Evolutionary conservation across 1,140 invertebrate species (phyloP), one percentile per base, ranked within the genome.

Genomic region (Drosophila bocki): DNA sequence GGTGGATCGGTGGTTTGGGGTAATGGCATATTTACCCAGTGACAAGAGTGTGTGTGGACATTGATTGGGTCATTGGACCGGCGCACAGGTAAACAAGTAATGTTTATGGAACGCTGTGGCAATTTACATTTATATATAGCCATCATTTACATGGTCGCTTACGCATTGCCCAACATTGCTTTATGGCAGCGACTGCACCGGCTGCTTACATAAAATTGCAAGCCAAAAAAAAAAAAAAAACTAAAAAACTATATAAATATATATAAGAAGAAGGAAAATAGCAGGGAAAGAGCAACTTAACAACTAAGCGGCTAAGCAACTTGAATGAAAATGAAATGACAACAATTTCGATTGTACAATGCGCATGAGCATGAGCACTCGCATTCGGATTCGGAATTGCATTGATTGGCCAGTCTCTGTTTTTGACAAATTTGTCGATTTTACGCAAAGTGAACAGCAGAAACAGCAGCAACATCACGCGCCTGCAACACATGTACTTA

Each of bases 271-370:
- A 54, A 41, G 13, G 37, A 6, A 41, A 56, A 50, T 47, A 37
- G 11, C 19, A 47, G 41, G 37, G 32, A 13, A 17, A 39, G 13
- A 41, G 29, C 32, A 45, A n/a, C 35, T 33, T 9, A 41, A 19
- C 32, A 45, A n/a, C 35, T 33, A 42, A 59, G 26, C 42, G 37
- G 22, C 35, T 35, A 48, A 57, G 19, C 57, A 56, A 42, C 56
- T 48, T 64, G 41, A 83, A 75, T 68, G 62, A 65, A 83, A 83
- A 83, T 62, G 64, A 87, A 86, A 83, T 86, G 76, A 50, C 60
- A 83, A 80, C 84, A 72, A 87, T 87, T 87, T 76, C 59, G 69
- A 65, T 82, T 82, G 83, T 70, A 82, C 79, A 78, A 86, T 82
- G 57, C 71, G 65, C 72, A 71, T 80, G 57, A 47, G 65, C 67